Evolutionary conservation across 2,888 invertebrate genomes (phyloP), one percentile per base, ranked within the genome.

Genomic region (Cosmorhoe ocellata): DNA sequence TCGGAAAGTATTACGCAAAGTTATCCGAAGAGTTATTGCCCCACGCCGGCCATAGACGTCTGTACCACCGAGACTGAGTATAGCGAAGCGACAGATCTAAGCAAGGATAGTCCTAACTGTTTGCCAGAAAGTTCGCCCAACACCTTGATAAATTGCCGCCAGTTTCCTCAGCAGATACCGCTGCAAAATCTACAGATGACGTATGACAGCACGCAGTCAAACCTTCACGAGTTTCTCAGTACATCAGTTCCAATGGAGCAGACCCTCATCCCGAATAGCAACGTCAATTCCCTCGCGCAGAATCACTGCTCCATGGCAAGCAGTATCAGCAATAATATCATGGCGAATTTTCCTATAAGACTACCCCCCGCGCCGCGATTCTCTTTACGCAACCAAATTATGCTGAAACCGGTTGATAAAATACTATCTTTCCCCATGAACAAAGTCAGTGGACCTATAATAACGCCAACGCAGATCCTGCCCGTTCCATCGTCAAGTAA

Each of bases 291-390:
- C 1, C 63, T 82, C n/a, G 67, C 76, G 0, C 67, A 80, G 0
- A 84, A 64, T 31, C 84, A 83, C 38, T 79, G 83, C 2, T 66
- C 76, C 0, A 81, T 82, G 48, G 71, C 64, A 3, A 76, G 61
- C 41, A 79, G 67, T 58, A 75, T 84, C 10, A 67, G 67, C 28
- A 84, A 79, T 53, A 87, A 86, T 49, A 86, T 89, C 13, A 82
- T 90, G 86, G 74, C 76, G 42, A 89, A 88, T 52, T 89, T 90
- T 43, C 89, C 88, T 0, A 89, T 89, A 28, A 64, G 87, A 37
- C 50, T 89, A 14, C 84, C 85, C 0, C 80, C 79, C 0, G 73
- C 67, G 0, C 76, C 85, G 1, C 81, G 76, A 30, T 70, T 83
- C 47, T 79, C 82, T 1, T 62, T 81, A 22, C 71, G 79, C 1